Evolutionary conservation across 2,888 invertebrate genomes (phyloP), one percentile per base, ranked within the genome.

Genomic region (Euspilapteryx auroguttella): DNA sequence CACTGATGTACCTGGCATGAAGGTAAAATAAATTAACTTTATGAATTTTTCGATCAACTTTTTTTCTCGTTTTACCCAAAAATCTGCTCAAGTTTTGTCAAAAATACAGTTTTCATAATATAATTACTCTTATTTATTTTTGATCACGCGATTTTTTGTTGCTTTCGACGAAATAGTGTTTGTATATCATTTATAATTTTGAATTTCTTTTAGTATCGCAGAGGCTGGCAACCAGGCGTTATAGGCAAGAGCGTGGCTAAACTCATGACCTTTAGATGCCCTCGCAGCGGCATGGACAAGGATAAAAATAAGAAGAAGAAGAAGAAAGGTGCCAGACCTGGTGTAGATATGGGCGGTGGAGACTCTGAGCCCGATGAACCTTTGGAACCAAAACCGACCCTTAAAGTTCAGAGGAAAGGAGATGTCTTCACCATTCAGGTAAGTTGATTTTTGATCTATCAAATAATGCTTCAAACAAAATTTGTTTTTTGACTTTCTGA

Each of bases 361-460:
- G 75, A 75, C 22, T 71, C 73, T 0, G 68, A 66, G 21, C 66
- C 68, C 0, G 69, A 75, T 0, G 71, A 78, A 10, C 56, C 62
- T 0, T 45, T 80, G n/a, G 59, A 64, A n/a, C 79, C 80, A 0
- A 80, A 81, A 40, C 83, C 85, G 2, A 79, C 85, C 0, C 50
- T 86, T 9, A 80, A 79, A 33, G 79, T 86, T 3, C 79, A 80
- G 39, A 83, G 85, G 42, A 81, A 81, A 45, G 80, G 84, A 22
- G 84, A 84, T 2, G 63, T 77, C 2, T 85, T 82, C 42, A 78
- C 79, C 14, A 82, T 86, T 37, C 82, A 83, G 47, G 75, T 75
- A 41, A 38, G 36, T 35, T n/a, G n/a, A n/a, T 20, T 5, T 12
- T 25, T 6, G 14, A 7, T 25, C n/a, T n/a, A n/a, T n/a, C n/a